Evolutionary conservation across 1,140 invertebrate species (phyloP).

Genomic region (Heliconius hewitsoni): DNA sequence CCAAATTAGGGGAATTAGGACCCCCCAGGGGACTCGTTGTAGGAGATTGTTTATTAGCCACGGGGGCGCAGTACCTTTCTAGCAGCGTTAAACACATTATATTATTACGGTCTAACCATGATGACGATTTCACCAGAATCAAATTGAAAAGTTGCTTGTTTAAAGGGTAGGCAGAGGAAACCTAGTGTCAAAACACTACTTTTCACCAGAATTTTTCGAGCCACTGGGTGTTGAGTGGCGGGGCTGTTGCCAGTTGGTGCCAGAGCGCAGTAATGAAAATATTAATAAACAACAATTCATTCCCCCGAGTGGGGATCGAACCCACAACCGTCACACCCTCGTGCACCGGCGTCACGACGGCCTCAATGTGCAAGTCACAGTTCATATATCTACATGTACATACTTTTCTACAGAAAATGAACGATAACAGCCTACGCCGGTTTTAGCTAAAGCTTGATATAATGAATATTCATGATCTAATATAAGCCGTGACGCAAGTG

Average conservation of each 20-base stretch:
- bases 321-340: too few relatives aligned
- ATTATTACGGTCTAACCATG: background rate
- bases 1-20: background rate
- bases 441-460: background rate
- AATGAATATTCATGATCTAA: background rate
- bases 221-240: too few relatives aligned
- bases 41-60: background rate
- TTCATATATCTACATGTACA: background rate
- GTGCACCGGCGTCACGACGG: too few relatives aligned
- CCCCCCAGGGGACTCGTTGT: background rate
- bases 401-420: background rate
- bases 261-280: too few relatives aligned
- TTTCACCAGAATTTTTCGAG: too few relatives aligned
- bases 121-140: background rate
- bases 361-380: background rate
- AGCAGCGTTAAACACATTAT: background rate
- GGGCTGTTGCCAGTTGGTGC: too few relatives aligned
- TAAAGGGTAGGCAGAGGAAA: too few relatives aligned
- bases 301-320: too few relatives aligned
- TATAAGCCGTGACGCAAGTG: background rate
- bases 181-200: too few relatives aligned
- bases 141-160: too few relatives aligned
- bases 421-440: background rate
- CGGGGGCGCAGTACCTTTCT: background rate
- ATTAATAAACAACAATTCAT: too few relatives aligned